Evolutionary conservation across 2,113 vertebrate species (phyloP).

Genomic region (Symphodus melops): DNA sequence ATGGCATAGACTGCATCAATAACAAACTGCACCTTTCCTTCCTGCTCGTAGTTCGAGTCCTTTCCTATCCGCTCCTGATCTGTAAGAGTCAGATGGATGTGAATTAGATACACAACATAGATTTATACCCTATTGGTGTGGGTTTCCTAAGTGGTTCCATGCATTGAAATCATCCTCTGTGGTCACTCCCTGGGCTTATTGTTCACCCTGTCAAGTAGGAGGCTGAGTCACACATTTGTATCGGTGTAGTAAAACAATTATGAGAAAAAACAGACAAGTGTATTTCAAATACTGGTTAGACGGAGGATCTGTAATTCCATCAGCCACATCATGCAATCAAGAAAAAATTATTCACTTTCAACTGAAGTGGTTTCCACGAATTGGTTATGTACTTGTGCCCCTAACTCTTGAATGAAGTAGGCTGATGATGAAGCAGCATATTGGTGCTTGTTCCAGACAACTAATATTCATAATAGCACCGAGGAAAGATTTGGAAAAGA

Average conservation of each 20-base stretch:
- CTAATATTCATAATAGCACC: slow-evolving; percentile 24
- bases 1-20: slow-evolving; percentile 96
- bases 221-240: slow-evolving; percentile 7
- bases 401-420: slow-evolving; percentile 27
- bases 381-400: slow-evolving; percentile 31
- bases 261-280: slow-evolving; percentile 19
- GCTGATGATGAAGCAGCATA: slow-evolving; percentile 23
- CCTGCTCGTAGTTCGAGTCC: slow-evolving; percentile 94
- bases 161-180: background rate
- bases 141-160: background rate
- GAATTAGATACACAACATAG: background rate
- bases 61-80: slow-evolving; percentile 96
- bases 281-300: slow-evolving; percentile 20
- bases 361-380: slow-evolving; percentile 26
- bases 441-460: slow-evolving; percentile 11
- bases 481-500: background rate
- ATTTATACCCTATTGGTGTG: background rate
- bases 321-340: slow-evolving; percentile 37
- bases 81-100: slow-evolving; percentile 67
- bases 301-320: slow-evolving; percentile 7
- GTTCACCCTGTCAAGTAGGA: slow-evolving; percentile 19
- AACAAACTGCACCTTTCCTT: slow-evolving; percentile 98
- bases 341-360: slow-evolving; percentile 35
- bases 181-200: slow-evolving; percentile 13
- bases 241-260: slow-evolving; percentile 27